Base-by-base conservation (phyloP, 2,113 vertebrate genomes). In the Myocastor coypus region DNA sequence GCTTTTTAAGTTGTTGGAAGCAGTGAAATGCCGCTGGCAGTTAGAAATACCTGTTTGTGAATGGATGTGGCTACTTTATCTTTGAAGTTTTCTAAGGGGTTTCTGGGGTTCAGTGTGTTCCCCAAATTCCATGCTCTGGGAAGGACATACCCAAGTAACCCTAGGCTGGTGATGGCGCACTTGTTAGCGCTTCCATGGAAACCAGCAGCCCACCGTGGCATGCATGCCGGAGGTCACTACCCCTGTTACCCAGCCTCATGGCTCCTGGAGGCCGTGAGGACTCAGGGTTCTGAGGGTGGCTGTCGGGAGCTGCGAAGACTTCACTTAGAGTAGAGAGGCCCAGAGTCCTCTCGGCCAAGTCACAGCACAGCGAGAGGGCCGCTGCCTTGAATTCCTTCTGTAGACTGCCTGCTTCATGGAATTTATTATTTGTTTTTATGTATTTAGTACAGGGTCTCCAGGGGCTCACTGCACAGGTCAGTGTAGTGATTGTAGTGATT, bases 11-110 rank as follows among this genome's bases (percentile, higher is more conserved):
- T 17, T 30, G 22, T 19, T 42, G 32, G 61, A 92, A 87, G n/a
- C 94, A 87, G 46, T 32, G 7, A 88, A 89, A 71, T 30, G 61
- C 84, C 1, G 34, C 16, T 77, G 42, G 37, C 3, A 82, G 34
- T 6, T 89, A 24, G 57, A 89, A 82, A 91, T 11, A 83, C 5
- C 20, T 14, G 28, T 46, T n/a, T 32, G 71, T 83, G 89, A 46
- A 84, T 17, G 17, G 26, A 17, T 66, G 19, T 6, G 40, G 34
- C 42, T 42, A 61, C 50, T 87, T 69, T 64, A 78, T 61, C 32
- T 94, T 85, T 59, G 26, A 82, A 32, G 59, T 83, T 91, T 92
- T 71, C 46, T 89, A 30, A 80, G 30, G 17, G 17, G 50, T 75
- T 85, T 16, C 28, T 63, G 50, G 55, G 66, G 59, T 82, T 87